Evolutionary conservation across 2,888 invertebrate species (phyloP).

Genomic region (Pseudococcus viburni): DNA sequence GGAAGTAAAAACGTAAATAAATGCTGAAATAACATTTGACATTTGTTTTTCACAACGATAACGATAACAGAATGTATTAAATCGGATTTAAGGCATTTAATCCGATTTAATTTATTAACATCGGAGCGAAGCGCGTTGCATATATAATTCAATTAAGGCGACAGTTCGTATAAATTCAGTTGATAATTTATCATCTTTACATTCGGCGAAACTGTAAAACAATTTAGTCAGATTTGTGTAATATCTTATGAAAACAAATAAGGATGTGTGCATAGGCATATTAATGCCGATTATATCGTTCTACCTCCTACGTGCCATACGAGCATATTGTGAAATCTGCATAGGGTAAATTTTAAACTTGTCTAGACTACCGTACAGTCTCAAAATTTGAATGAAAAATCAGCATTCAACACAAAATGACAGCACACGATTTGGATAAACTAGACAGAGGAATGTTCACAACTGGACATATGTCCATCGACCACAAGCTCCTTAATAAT

Average conservation of each 20-base stretch:
- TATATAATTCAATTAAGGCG: conserved; percentile 48
- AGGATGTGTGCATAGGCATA: conserved; percentile 31
- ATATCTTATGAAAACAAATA: conserved; percentile 28
- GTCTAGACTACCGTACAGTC: background rate
- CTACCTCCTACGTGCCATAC: no score
- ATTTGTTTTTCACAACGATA: conserved; percentile 39
- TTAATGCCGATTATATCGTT: background rate
- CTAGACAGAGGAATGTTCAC: no score
- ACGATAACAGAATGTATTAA: conserved; percentile 48
- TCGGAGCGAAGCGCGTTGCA: conserved; percentile 47
- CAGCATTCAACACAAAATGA: background rate
- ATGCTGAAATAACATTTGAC: conserved; percentile 45
- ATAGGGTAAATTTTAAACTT: background rate
- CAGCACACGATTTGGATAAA: no score
- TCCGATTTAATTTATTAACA: conserved; percentile 41
- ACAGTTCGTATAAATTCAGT: conserved; percentile 21
- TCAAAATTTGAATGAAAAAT: background rate
- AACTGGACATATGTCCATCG: no score
- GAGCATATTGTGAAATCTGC: no score
- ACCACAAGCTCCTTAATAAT: no score
- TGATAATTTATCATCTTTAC: conserved; percentile 40
- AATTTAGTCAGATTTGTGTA: conserved; percentile 34
- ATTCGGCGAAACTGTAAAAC: conserved; percentile 21
- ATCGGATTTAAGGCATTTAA: conserved; percentile 41
- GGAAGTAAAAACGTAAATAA: conserved; percentile 52